Evolutionary conservation across 2,888 invertebrate species (phyloP).

Genomic region (Stictocephala bisonia): DNA sequence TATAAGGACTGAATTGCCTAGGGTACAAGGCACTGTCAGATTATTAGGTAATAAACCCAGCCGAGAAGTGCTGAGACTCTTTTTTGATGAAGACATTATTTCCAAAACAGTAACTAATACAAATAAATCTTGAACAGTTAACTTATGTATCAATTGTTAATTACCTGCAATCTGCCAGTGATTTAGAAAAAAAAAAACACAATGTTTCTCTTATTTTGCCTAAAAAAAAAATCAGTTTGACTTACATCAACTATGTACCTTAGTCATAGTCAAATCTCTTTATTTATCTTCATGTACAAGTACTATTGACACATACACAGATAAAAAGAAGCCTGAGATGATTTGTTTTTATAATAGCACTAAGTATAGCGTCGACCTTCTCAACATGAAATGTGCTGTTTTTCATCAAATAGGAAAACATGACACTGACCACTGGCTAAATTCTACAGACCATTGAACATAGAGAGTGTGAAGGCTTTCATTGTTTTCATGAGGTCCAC

Average conservation of each 20-base stretch:
- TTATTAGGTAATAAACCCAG: too few species aligned
- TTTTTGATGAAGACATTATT: too few species aligned
- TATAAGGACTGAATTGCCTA: too few species aligned
- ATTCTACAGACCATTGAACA: conserved; percentile 46
- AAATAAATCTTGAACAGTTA: too few species aligned
- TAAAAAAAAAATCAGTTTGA: conserved; percentile 50
- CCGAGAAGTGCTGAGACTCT: too few species aligned
- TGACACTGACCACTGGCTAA: conserved; percentile 50
- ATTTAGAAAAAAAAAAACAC: conserved; percentile 44
- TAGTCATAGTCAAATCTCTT: too few species aligned
- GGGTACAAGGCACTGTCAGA: too few species aligned
- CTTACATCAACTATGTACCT: conserved; percentile 52
- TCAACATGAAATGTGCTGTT: conserved; percentile 50
- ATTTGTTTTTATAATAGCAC: conserved; percentile 48
- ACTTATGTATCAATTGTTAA: conserved; percentile 42
- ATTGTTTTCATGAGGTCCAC: conserved; percentile 28
- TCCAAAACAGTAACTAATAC: too few species aligned
- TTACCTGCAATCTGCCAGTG: conserved; percentile 6
- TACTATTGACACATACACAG: conserved; percentile 17
- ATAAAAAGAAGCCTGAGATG: conserved; percentile 51
- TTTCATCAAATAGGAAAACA: conserved; percentile 48
- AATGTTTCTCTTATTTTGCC: conserved; percentile 48
- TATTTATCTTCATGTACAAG: too few species aligned
- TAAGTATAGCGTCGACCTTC: conserved; percentile 49
- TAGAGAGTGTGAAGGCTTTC: conserved; percentile 45